Evolutionary conservation across 2,797 vertebrate species (phyloP), one percentile per base, ranked within the genome.

Genomic region (Odontamblyopus lacepedii): DNA sequence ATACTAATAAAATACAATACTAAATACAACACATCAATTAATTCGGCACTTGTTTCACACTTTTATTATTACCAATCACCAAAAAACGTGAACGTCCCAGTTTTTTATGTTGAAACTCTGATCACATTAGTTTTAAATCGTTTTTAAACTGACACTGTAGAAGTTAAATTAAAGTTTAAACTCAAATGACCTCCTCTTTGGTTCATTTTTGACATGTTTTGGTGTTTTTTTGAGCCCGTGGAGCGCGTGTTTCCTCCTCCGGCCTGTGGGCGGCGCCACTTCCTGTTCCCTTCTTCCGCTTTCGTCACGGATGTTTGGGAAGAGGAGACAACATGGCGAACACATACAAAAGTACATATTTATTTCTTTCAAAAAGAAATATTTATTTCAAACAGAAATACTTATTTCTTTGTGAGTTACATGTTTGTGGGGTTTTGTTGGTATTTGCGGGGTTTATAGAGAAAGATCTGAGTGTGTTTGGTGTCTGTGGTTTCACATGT

Each of bases 331-430:
- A 56, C 7, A 69, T 77, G 75, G 72, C 57, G 65, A 71, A 75
- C 70, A 35, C 75, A 0, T 72, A 68, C 26, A 78, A 56, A 81
- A 67, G 76, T 81, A 78, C 27, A 73, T 3, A 56, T 0, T 23
- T 23, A 23, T 23, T 23, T 23, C 23, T 23, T 23, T 23, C 23
- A 23, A 23, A 23, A 23, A 23, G 23, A 23, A 23, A 23, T 23
- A 23, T 23, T 23, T 23, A 23, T 23, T 23, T 23, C 23, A 23
- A 23, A 23, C 0, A 23, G 23, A 23, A 23, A 2, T 69, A 2
- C 3, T 8, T 2, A 19, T 63, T 69, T 67, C 18, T 32, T 50
- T 1, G 26, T 13, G 6, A 1, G 60, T 50, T 12, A 23, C 7
- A 9, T n/a, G 4, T 19, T 27, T 23, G n/a, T 18, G 5, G 2